These are phyloP conservation scores for Osmerus eperlanus DNA, from an alignment of 2,113 vertebrate species.

Conservation along the genomic window DNA sequence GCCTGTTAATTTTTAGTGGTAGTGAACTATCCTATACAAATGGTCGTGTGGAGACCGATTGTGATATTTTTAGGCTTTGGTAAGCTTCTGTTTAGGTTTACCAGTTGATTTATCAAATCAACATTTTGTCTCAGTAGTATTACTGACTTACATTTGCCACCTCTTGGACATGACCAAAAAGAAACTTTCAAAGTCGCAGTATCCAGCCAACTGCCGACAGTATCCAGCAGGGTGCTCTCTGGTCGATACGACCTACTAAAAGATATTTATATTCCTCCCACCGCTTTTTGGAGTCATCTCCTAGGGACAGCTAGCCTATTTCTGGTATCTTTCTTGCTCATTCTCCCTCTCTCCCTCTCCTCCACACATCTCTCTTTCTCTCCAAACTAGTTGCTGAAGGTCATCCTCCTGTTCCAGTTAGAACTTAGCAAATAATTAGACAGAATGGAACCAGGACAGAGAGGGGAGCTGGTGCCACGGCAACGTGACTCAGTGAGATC, in stretches of 20 bases:
- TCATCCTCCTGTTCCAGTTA: conserved; percentile 66
- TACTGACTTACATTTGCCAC: background rate
- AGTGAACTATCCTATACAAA: too few species aligned
- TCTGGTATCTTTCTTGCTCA: conserved; percentile 53
- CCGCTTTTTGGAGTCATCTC: conserved; percentile 52
- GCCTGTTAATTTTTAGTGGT: too few species aligned
- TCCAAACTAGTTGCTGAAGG: conserved; percentile 66
- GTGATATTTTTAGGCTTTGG: too few species aligned
- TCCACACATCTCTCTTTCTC: conserved; percentile 41
- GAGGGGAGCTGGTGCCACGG: conserved; percentile 45
- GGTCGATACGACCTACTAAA: conserved; percentile 63
- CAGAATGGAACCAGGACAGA: conserved; percentile 68
- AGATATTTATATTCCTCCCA: conserved; percentile 59
- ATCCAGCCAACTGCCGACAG: conserved; percentile 13
- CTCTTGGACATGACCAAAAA: conserved; percentile 15
- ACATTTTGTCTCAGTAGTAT: background rate
- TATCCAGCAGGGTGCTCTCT: conserved; percentile 37
- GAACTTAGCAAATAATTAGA: conserved; percentile 61
- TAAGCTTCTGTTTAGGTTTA: too few species aligned
- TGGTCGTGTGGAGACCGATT: too few species aligned
- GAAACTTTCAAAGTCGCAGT: conserved; percentile 31
- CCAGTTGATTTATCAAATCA: too few species aligned
- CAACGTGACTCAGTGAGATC: conserved; percentile 49
- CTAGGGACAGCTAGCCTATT: conserved; percentile 57
- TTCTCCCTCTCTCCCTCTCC: conserved; percentile 40